These are phyloP conservation scores for Orientallactaga bullata DNA, from an alignment of 2,113 vertebrate species.

Conservation along the genomic window DNA sequence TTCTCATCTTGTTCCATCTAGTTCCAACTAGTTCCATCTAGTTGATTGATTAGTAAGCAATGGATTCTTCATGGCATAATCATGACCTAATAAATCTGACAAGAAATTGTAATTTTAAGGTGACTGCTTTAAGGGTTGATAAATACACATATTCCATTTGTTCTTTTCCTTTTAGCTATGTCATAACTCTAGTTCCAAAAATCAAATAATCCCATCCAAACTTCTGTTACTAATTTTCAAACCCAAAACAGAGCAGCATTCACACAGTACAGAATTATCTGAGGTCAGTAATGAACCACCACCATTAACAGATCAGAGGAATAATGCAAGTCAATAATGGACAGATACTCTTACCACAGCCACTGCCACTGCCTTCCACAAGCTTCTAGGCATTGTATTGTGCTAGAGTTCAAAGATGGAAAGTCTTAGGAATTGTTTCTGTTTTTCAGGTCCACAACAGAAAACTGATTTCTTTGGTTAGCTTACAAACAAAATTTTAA, in stretches of 20 bases:
- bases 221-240: constrained; percentile 38
- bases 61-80: not conserved
- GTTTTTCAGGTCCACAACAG: constrained; percentile 65
- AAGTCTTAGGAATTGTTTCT: constrained; percentile 55
- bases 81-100: not conserved
- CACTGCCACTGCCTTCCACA: constrained; percentile 88
- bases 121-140: constrained; percentile 13
- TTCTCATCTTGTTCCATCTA: no score
- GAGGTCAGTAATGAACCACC: not conserved
- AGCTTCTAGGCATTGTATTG: constrained; percentile 86
- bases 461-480: constrained; percentile 59
- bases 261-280: constrained; percentile 5
- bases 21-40: not conserved
- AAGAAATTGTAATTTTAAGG: constrained; percentile 34
- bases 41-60: not conserved
- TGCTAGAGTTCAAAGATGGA: constrained; percentile 46
- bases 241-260: not conserved
- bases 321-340: constrained; percentile 31
- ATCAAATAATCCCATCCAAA: constrained; percentile 52
- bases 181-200: constrained; percentile 61
- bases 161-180: constrained; percentile 49
- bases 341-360: constrained; percentile 86
- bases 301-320: constrained; percentile 26
- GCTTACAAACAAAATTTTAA: constrained; percentile 59
- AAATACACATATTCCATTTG: not conserved